A percentile compares a stretch with the other conserved stretches of the same genome.
Evolutionary conservation across 2,113 vertebrate species (phyloP).

Genomic region (Laticauda colubrina): DNA sequence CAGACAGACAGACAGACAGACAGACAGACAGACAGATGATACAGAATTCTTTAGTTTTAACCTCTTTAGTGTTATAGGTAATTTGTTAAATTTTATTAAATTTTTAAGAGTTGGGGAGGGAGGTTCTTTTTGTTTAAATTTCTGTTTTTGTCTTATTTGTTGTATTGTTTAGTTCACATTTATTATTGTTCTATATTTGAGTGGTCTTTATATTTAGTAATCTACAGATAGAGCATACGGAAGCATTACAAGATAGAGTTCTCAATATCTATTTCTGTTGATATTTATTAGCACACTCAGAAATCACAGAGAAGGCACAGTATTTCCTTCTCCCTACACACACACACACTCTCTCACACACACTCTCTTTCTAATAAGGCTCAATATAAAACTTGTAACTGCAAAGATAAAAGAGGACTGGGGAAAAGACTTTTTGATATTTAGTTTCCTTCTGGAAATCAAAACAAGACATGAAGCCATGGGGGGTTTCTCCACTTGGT

Average conservation of each 20-base stretch:
- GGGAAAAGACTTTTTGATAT: slow-evolving; percentile 55
- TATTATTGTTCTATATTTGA: not conserved
- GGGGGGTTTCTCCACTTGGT: slow-evolving; percentile 55
- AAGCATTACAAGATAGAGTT: not conserved
- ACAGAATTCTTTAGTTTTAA: not conserved
- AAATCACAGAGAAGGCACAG: not conserved
- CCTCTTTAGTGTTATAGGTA: not conserved
- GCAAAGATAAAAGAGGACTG: slow-evolving; percentile 35
- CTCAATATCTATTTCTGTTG: not conserved
- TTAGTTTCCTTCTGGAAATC: slow-evolving; percentile 71
- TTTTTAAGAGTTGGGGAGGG: not conserved
- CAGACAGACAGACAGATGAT: not conserved
- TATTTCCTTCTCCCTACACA: not conserved
- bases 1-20: not conserved
- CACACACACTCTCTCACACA: no score
- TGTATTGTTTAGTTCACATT: not conserved
- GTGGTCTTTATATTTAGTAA: not conserved
- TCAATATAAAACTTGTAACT: slow-evolving; percentile 19
- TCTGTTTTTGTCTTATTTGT: not conserved
- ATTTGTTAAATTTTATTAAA: not conserved
- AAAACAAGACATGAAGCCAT: slow-evolving; percentile 69
- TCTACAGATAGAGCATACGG: not conserved
- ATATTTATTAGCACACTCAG: not conserved
- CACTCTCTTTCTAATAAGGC: not conserved
- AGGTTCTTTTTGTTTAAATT: not conserved